These are phyloP conservation scores for Cladopsammia gracilis DNA, from an alignment of 64 coral and sea anemone species.

Conservation along the genomic window DNA sequence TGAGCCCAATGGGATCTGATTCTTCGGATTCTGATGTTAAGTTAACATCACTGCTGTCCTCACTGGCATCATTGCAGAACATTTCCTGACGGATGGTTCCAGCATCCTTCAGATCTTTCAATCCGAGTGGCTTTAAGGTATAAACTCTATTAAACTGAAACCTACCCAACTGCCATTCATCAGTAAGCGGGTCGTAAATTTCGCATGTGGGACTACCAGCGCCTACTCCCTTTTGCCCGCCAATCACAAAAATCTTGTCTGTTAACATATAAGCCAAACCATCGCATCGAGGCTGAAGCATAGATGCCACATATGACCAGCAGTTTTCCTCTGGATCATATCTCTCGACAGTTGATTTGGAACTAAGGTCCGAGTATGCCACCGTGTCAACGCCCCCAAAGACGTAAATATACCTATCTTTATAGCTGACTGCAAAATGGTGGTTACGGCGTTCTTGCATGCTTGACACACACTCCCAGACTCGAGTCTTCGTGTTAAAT, in stretches of 20 bases:
- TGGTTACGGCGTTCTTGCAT: constrained; percentile 11
- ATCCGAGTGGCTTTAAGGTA: background rate
- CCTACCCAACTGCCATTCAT: constrained; percentile 26
- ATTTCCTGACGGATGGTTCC: background rate
- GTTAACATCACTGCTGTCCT: background rate
- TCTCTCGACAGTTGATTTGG: constrained; percentile 5
- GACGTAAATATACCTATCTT: constrained; percentile 29
- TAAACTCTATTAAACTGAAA: constrained; percentile 6
- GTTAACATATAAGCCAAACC: background rate
- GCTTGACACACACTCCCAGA: background rate
- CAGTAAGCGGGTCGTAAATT: constrained; percentile 11
- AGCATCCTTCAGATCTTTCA: background rate
- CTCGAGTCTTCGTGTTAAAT: background rate
- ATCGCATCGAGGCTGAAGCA: constrained; percentile 40
- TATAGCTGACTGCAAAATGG: constrained; percentile 26
- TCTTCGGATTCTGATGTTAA: background rate
- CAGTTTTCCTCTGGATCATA: constrained; percentile 13
- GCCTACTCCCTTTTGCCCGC: constrained; percentile 4
- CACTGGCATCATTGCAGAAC: background rate
- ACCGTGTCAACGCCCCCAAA: constrained; percentile 13
- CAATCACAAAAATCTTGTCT: constrained; percentile 34
- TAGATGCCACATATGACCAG: constrained; percentile 34
- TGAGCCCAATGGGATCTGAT: background rate
- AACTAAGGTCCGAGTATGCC: too few species aligned
- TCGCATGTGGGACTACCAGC: background rate